These are phyloP conservation scores for Plagiodera versicolora DNA, from an alignment of 2,888 invertebrate genomes.

Conservation along the genomic window DNA sequence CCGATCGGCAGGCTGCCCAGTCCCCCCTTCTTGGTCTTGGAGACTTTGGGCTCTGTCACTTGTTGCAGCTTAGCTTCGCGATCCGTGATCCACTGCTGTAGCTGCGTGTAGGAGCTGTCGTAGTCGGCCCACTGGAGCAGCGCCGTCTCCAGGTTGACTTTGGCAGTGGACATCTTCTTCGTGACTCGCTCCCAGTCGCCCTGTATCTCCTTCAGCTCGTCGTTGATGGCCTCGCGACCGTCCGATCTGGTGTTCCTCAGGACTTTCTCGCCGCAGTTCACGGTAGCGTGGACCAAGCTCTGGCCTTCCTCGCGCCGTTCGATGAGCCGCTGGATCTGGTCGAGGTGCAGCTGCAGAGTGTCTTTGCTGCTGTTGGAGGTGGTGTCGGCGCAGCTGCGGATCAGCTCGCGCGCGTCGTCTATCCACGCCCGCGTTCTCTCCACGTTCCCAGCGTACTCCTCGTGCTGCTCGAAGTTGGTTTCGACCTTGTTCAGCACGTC, in stretches of 20 bases:
- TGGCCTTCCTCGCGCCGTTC: conserved; percentile 85
- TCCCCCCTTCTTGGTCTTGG: conserved; percentile 77
- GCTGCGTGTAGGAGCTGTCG: conserved; percentile 87
- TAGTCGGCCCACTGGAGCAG: conserved; percentile 95
- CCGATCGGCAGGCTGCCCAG: conserved; percentile 78
- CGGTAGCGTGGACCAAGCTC: conserved; percentile 80
- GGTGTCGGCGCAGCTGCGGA: conserved; percentile 78
- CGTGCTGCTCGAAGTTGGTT: conserved; percentile 83
- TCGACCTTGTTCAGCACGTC: conserved; percentile 90
- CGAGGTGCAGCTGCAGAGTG: conserved; percentile 76
- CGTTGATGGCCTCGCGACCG: conserved; percentile 84
- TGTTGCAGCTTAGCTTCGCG: conserved; percentile 90
- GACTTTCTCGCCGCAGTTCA: conserved; percentile 89
- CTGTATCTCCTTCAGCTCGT: conserved; percentile 85
- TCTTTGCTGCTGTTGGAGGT: conserved; percentile 79
- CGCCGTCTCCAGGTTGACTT: conserved; percentile 87
- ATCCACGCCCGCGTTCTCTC: conserved; percentile 83
- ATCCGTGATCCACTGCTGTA: conserved; percentile 94
- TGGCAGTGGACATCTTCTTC: conserved; percentile 88
- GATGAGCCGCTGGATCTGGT: conserved; percentile 78
- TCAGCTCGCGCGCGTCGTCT: conserved; percentile 79
- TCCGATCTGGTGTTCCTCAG: conserved; percentile 85
- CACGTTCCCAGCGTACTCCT: conserved; percentile 76
- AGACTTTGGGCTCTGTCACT: conserved; percentile 82
- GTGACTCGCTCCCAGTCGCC: conserved; percentile 90